A percentile compares a stretch with the other conserved stretches of the same genome.
Conservation (phyloP, 2,797 vertebrate species). For the Simalia tracyae region DNA sequence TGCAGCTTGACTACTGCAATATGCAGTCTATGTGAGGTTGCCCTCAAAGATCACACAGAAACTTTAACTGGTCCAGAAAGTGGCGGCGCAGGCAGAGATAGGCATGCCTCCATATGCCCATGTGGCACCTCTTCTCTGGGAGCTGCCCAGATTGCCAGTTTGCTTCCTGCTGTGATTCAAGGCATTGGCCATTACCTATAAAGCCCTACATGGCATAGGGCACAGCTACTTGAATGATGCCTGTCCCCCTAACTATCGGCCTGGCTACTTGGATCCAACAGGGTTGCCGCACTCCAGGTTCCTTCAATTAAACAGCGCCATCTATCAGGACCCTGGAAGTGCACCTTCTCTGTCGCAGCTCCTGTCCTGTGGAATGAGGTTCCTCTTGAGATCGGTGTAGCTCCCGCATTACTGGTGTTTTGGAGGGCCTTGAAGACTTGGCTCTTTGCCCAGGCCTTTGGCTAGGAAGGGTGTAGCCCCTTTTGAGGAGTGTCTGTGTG, state of each 20-base stretch:
- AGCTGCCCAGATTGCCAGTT: too few relatives aligned
- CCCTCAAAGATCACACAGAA: too few relatives aligned
- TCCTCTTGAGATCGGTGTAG: background rate
- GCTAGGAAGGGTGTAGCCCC: background rate
- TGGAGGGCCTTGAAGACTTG: background rate
- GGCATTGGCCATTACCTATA: background rate
- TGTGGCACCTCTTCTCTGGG: too few relatives aligned
- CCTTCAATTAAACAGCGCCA: background rate
- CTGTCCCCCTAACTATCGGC: background rate
- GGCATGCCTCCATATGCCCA: too few relatives aligned
- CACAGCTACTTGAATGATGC: background rate
- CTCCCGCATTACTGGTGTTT: background rate
- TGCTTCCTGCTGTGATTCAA: too few relatives aligned
- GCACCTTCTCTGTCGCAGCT: background rate
- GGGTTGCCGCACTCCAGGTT: background rate
- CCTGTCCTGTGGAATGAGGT: background rate
- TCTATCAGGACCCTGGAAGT: background rate
- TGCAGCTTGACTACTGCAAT: background rate
- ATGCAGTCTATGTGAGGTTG: too few relatives aligned
- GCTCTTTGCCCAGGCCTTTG: background rate
- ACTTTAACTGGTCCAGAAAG: too few relatives aligned
- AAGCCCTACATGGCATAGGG: background rate
- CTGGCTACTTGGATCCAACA: background rate
- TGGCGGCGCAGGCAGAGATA: too few relatives aligned
- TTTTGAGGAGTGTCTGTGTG: background rate